Evolutionary conservation across 2,888 invertebrate genomes (phyloP), one percentile per base, ranked within the genome.

Genomic region (Volucella inanis): DNA sequence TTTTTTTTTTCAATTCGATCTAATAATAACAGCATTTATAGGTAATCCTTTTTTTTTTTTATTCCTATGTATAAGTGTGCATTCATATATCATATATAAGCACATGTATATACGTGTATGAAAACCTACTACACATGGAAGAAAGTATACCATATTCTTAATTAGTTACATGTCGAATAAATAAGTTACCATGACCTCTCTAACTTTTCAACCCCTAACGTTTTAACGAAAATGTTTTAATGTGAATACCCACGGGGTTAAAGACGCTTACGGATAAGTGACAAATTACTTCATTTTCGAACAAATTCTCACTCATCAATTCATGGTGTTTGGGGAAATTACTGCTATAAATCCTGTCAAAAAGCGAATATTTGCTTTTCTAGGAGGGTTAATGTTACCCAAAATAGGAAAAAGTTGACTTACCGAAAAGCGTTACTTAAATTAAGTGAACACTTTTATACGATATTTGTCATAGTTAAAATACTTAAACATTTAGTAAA

Each of bases 271-370:
- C 64, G 67, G 41, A 54, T 54, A 71, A 71, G 75, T 84, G 84
- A 85, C 85, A 85, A 85, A 85, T 85, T 81, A 72, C 64, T 76
- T 76, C 14, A 74, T 81, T 85, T 77, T 67, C 76, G 62, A 80
- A 75, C 75, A 80, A 84, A 84, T 80, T 84, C 80, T 80, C 84
- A 71, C 80, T 84, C 84, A 84, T 84, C 84, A 84, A 71, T 75
- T 75, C 75, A 84, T 84, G 61, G 84, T 84, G 84, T 75, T 71
- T 79, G 70, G 47, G 71, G 47, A 65, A 80, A 84, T 84, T 62
- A 75, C 80, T 59, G 50, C 75, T 61, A 84, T 84, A 80, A 84
- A 84, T 84, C 75, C 65, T 76, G 31, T 61, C 50, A 18, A 57
- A 14, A 61, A 68, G 52, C 43, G 39, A 55, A 12, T 52, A 2